Base-by-base conservation (phyloP, 35 echinoderm and acorn worm species). In the Holothuria glaberrima region DNA sequence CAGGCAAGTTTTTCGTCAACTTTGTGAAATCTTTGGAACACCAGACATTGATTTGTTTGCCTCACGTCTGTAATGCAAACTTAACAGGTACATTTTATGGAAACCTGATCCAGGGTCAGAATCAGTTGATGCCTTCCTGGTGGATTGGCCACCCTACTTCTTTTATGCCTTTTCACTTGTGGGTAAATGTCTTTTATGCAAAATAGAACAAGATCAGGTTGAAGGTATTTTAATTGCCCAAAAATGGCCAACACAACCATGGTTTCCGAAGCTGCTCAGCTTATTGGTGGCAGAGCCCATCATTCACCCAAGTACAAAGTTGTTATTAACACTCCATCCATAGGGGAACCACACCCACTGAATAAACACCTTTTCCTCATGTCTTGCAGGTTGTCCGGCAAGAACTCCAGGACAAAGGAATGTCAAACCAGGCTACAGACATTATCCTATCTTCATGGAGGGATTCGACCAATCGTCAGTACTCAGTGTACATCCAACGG, bases 21-120 rank as follows among this genome's bases (percentile, higher is more conserved):
- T 97, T 88, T 87, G 83, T 32, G 25, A 31, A 12, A 18, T 24
- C 6, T 97, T 83, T 93, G 94, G 92, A 7, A 71, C 1, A 33
- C 95, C 95, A 32, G 74, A 88, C 26, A 97, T 94, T 68, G 94
- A 96, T 83, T 61, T 96, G 38, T 96, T 96, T 91, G 94, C 94
- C 20, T 83, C 13, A 30, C 6, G 9, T 34, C 6, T 32, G 27
- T 59, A 72, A 76, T 26, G 12, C 3, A 4, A 62, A 82, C 25
- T 58, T 21, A 60, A 33, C n/a, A 62, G 34, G 80, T 62, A 81
- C 17, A 46, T 59, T 30, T 83, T 48, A 12, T 83, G 50, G 56
- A 60, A 83, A 28, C 80, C 80, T 83, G 80, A 58, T 25, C 80
- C 80, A 19, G 80, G 80, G 58, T 26, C 80, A 22, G 21, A 83